Evolutionary conservation across 2,113 vertebrate genomes (phyloP).

Genomic region (Spizaetus ornatus): DNA sequence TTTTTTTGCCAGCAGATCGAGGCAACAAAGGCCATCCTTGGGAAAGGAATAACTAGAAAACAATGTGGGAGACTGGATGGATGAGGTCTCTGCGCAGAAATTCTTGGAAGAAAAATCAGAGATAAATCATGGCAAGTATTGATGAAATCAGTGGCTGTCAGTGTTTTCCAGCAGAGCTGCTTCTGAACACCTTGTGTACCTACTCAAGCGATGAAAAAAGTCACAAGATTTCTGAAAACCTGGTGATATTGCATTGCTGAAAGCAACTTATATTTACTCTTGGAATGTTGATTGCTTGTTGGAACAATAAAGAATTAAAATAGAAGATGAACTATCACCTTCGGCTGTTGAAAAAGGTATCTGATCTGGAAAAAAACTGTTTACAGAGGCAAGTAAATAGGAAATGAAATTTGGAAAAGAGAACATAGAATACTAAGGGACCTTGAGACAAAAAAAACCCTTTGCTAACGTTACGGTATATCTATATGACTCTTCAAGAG

Average conservation of each 20-base stretch:
- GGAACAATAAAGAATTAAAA: background rate
- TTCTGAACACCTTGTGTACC: background rate
- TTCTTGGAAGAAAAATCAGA: background rate
- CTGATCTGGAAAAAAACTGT: background rate
- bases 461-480: background rate
- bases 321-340: background rate
- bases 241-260: background rate
- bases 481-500: background rate
- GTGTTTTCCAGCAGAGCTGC: background rate
- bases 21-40: background rate
- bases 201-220: background rate
- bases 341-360: background rate
- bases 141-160: background rate
- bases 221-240: background rate
- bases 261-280: background rate
- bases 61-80: background rate
- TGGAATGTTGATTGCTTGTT: background rate
- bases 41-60: background rate
- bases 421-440: background rate
- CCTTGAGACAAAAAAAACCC: background rate
- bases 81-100: background rate
- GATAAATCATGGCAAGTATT: background rate
- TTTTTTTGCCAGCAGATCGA: background rate
- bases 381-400: background rate
- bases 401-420: background rate